Conservation (phyloP, 2,113 vertebrate genomes). For the Indicator indicator region DNA sequence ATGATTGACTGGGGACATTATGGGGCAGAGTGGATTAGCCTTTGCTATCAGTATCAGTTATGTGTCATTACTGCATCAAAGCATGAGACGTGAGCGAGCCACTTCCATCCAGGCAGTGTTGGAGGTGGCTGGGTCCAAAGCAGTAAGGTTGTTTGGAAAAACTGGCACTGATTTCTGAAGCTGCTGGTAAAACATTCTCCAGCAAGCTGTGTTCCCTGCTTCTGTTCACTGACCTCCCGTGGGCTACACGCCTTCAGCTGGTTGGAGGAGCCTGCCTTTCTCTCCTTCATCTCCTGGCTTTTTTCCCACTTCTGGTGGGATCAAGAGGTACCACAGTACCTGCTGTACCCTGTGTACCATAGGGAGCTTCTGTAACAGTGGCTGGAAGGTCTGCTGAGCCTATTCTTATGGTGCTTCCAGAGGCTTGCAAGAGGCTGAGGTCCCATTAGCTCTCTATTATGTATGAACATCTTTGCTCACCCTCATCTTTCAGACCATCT, state of each 20-base stretch:
- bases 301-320: background rate
- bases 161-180: background rate
- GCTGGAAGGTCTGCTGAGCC: background rate
- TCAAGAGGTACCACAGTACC: background rate
- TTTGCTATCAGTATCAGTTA: constrained; percentile 49
- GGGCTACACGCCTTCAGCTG: background rate
- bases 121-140: background rate
- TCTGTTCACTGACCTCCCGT: background rate
- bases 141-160: background rate
- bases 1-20: constrained; percentile 62
- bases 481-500: background rate
- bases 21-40: constrained; percentile 44
- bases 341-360: too few species aligned
- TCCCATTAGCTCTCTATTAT: background rate
- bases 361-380: background rate
- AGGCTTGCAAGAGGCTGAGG: background rate
- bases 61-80: constrained; percentile 35
- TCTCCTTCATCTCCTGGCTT: background rate
- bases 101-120: background rate
- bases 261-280: background rate
- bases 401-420: background rate
- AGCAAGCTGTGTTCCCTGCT: background rate
- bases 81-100: background rate
- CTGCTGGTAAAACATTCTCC: background rate
- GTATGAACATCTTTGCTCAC: background rate